Evolutionary conservation across 2,797 vertebrate genomes (phyloP).

Genomic region (Chromis chromis): DNA sequence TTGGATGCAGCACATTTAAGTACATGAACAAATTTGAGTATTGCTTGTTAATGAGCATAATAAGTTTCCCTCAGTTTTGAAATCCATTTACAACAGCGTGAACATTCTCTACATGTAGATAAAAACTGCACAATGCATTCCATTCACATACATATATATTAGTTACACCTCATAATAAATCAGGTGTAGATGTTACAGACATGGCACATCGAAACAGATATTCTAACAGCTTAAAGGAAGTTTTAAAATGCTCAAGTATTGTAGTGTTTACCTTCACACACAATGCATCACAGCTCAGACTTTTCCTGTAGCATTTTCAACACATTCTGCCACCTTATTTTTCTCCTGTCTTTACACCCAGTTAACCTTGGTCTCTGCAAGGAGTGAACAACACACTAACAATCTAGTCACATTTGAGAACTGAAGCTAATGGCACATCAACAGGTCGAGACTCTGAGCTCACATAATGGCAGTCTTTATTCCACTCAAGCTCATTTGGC

Average conservation of each 20-base stretch:
- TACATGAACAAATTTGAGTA: too few relatives aligned
- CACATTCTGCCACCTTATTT: background rate
- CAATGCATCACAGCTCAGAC: background rate
- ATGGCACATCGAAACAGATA: too few relatives aligned
- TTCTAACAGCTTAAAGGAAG: background rate
- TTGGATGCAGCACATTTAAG: too few relatives aligned
- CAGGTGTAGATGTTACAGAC: too few relatives aligned
- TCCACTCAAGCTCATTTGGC: constrained; percentile 52
- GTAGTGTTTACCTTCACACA: background rate
- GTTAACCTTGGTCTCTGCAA: constrained; percentile 37
- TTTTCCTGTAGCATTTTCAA: constrained; percentile 5
- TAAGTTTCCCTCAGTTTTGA: too few relatives aligned
- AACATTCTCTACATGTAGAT: too few relatives aligned
- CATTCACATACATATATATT: too few relatives aligned
- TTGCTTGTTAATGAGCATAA: too few relatives aligned
- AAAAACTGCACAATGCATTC: too few relatives aligned
- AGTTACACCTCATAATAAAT: too few relatives aligned
- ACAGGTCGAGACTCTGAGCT: constrained; percentile 56
- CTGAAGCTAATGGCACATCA: constrained; percentile 49
- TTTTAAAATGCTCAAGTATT: background rate
- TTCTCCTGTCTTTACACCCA: constrained; percentile 23
- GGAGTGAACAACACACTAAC: constrained; percentile 19
- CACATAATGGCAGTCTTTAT: constrained; percentile 61
- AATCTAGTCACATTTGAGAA: constrained; percentile 35
- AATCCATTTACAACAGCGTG: too few relatives aligned